A percentile compares a stretch with the other conserved stretches of the same genome.
Evolutionary conservation across 1,140 invertebrate genomes (phyloP).

Genomic region (Branchinecta lynchi): DNA sequence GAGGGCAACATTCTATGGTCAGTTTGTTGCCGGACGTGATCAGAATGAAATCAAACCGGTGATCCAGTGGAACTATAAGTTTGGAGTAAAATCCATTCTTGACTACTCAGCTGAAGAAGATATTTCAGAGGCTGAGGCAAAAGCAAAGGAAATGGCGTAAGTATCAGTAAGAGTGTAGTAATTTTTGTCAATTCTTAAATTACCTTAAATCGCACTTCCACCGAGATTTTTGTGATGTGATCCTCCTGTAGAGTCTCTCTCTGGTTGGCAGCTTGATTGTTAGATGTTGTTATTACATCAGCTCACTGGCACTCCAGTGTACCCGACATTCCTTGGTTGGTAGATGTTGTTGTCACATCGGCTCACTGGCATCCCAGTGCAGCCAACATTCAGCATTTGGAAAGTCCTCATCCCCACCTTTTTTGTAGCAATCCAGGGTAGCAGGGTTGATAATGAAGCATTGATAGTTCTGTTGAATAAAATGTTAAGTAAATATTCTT

Average conservation of each 20-base stretch:
- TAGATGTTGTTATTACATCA: too few relatives aligned
- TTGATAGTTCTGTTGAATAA: neutral
- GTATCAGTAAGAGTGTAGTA: slow-evolving; percentile 28
- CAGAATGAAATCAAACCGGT: slow-evolving; percentile 69
- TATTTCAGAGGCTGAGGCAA: slow-evolving; percentile 71
- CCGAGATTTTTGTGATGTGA: neutral
- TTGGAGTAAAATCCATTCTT: slow-evolving; percentile 95
- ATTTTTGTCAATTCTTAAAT: neutral
- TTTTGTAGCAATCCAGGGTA: too few relatives aligned
- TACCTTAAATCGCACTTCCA: too few relatives aligned
- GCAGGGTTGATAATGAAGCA: too few relatives aligned
- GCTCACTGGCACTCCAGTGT: too few relatives aligned
- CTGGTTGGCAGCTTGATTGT: too few relatives aligned
- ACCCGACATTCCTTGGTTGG: too few relatives aligned
- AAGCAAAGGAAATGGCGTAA: slow-evolving; percentile 78
- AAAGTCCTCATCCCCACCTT: too few relatives aligned
- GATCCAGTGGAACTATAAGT: slow-evolving; percentile 64
- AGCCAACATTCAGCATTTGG: too few relatives aligned
- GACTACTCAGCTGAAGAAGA: slow-evolving; percentile 99
- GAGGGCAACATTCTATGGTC: slow-evolving; percentile 92
- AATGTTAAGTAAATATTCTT: neutral
- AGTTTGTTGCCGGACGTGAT: slow-evolving; percentile 94
- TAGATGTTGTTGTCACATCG: too few relatives aligned
- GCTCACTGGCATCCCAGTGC: too few relatives aligned
- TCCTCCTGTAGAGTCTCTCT: neutral